Percentiles rank a stretch among this genome's conserved stretches.
Evolutionary conservation across 2,888 invertebrate genomes (phyloP).

Genomic region (Glaucopsyche alexis): DNA sequence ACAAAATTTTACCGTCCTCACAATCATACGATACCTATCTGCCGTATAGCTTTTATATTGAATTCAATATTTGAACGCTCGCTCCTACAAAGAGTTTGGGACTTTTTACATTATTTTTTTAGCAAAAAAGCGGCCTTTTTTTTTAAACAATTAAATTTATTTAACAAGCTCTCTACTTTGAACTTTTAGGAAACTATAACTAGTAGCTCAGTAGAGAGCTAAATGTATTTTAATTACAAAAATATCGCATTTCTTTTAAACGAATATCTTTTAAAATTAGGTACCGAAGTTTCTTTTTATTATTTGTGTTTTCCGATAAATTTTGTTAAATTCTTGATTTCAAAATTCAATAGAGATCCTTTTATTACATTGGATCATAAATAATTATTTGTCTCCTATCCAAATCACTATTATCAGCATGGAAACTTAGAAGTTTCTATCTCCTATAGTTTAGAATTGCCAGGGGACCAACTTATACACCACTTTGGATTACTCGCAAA

Average conservation of each 20-base stretch:
- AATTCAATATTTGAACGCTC: constrained; percentile 6
- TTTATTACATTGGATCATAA: too few relatives aligned
- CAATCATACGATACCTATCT: not conserved
- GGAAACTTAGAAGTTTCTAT: too few relatives aligned
- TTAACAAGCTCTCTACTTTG: not conserved
- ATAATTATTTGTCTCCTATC: too few relatives aligned
- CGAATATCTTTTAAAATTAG: not conserved
- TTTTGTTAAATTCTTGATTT: too few relatives aligned
- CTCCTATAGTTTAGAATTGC: too few relatives aligned
- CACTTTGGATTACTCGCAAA: too few relatives aligned
- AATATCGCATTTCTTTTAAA: not conserved
- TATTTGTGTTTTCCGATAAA: not conserved
- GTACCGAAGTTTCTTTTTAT: not conserved
- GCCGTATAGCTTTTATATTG: not conserved
- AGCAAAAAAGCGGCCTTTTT: not conserved
- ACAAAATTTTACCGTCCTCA: constrained; percentile 8
- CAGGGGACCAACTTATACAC: too few relatives aligned
- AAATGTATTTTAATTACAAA: not conserved
- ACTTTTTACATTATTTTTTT: not conserved
- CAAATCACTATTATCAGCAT: too few relatives aligned
- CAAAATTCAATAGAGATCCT: too few relatives aligned
- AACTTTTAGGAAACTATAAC: not conserved
- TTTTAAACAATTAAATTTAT: too few relatives aligned
- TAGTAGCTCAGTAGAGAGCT: constrained; percentile 1
- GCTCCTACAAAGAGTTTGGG: not conserved